phyloP scores from a whole-genome alignment of 2,888 invertebrate species.

The Cerastoderma edule region DNA sequence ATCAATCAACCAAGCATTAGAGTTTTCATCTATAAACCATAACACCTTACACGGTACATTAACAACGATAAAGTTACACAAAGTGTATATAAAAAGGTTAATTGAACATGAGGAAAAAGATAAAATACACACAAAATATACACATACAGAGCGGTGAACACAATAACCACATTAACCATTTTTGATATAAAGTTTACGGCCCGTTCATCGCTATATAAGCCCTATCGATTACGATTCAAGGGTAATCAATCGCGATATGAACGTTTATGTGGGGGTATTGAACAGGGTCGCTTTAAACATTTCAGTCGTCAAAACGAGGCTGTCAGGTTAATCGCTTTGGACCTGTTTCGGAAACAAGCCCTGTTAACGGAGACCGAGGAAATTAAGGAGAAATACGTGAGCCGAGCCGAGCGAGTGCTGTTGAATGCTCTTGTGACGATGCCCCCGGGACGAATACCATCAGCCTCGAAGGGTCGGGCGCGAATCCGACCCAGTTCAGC shows the following conservation, averaged over 20 bases:
- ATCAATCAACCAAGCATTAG: no score
- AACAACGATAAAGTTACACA: no score
- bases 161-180: no score
- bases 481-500: slow-evolving; percentile 81
- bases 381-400: slow-evolving; percentile 45
- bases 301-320: slow-evolving; percentile 55
- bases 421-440: slow-evolving; percentile 45
- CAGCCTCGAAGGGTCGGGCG: slow-evolving; percentile 61
- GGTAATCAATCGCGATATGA: slow-evolving; percentile 15
- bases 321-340: slow-evolving; percentile 24
- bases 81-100: no score
- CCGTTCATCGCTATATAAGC: neutral
- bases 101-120: no score
- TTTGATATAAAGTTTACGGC: slow-evolving; percentile 7
- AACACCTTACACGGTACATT: no score
- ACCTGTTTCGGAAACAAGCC: slow-evolving; percentile 23
- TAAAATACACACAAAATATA: no score
- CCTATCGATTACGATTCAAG: slow-evolving; percentile 17
- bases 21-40: no score
- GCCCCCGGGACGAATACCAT: slow-evolving; percentile 57
- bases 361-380: slow-evolving; percentile 28
- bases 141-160: no score
- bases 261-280: slow-evolving; percentile 9
- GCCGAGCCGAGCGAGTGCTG: slow-evolving; percentile 38
- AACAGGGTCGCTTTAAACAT: slow-evolving; percentile 23